These are phyloP conservation scores for Mirza zaza DNA, from an alignment of 2,113 vertebrate species.

Conservation along the genomic window DNA sequence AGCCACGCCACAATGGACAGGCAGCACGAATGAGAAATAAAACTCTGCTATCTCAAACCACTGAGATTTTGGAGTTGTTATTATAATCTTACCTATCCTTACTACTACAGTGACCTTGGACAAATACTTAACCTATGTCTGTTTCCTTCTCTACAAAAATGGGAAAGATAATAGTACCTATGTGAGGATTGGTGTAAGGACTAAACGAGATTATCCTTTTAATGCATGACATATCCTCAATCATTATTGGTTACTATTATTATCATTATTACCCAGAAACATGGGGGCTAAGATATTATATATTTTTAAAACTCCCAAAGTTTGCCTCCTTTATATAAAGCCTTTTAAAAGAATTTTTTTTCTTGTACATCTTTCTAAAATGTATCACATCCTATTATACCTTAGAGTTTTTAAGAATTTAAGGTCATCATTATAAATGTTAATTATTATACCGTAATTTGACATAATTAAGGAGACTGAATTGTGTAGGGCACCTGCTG, in stretches of 20 bases:
- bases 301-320: background rate
- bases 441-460: background rate
- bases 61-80: background rate
- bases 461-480: background rate
- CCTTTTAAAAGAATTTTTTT: background rate
- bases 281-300: background rate
- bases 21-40: background rate
- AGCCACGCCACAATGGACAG: background rate
- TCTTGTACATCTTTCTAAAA: conserved; percentile 1
- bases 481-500: background rate
- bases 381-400: background rate
- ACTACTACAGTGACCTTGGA: background rate
- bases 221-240: background rate
- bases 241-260: background rate
- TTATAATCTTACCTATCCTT: background rate
- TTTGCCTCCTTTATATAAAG: background rate
- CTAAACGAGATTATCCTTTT: conserved; percentile 1
- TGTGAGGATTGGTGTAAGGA: background rate
- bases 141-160: background rate
- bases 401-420: background rate
- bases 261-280: background rate
- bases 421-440: background rate
- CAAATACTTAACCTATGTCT: background rate
- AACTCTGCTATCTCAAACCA: background rate
- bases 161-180: background rate